Conservation (phyloP, 2,113 vertebrate genomes). For the Nerophis ophidion region DNA sequence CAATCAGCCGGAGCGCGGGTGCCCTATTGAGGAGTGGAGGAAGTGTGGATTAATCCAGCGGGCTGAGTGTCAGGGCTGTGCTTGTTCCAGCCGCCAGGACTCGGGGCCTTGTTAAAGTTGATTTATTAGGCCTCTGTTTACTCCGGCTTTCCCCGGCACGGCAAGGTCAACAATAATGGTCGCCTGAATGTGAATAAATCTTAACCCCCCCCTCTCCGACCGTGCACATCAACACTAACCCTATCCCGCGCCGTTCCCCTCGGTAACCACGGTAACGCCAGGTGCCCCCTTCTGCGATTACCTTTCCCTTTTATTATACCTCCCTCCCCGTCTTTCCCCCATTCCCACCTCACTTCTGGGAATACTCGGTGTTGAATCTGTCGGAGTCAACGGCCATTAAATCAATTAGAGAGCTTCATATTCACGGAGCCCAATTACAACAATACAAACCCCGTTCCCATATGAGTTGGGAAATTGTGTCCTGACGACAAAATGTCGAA, state of each 20-base stretch:
- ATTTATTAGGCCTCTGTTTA: constrained; percentile 77
- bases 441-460: no score
- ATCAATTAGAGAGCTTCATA: no score
- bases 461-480: no score
- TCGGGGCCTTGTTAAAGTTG: constrained; percentile 75
- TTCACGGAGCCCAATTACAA: no score
- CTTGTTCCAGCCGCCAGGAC: constrained; percentile 54
- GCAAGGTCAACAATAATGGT: constrained; percentile 77
- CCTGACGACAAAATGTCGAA: no score
- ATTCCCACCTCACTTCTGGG: background rate
- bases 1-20: constrained; percentile 67
- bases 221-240: constrained; percentile 29
- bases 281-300: constrained; percentile 31
- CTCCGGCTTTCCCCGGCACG: constrained; percentile 68
- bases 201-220: constrained; percentile 46
- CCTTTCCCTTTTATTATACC: constrained; percentile 15
- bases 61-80: constrained; percentile 55
- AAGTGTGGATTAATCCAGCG: constrained; percentile 65
- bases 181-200: constrained; percentile 76
- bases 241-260: constrained; percentile 15
- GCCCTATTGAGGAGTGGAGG: constrained; percentile 55
- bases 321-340: background rate
- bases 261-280: constrained; percentile 33
- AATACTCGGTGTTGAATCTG: constrained; percentile 31
- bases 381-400: constrained; percentile 46